These are phyloP conservation scores for Alosa sapidissima DNA, from an alignment of 2,797 vertebrate species.

Conservation along the genomic window DNA sequence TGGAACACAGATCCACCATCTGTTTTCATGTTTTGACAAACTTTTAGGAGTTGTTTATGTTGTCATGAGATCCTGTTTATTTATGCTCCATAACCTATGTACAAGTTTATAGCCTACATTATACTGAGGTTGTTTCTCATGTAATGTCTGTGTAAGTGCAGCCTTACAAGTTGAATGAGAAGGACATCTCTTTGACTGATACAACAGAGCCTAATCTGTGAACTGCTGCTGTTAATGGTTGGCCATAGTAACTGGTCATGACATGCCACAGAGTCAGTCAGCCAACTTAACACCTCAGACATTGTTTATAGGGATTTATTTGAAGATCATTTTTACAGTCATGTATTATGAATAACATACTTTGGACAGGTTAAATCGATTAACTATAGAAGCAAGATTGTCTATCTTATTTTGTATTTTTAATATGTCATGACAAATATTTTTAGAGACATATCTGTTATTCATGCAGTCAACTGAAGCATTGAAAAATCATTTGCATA, in stretches of 20 bases:
- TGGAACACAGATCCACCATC: not conserved
- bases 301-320: not conserved
- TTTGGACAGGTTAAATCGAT: not conserved
- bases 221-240: not conserved
- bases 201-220: conserved; percentile 1
- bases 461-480: not conserved
- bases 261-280: not conserved
- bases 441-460: not conserved
- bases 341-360: not conserved
- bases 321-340: not conserved
- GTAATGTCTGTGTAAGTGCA: not conserved
- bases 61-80: not conserved
- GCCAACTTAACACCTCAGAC: not conserved
- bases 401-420: not conserved
- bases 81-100: not conserved
- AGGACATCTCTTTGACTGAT: not conserved
- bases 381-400: not conserved
- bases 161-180: not conserved
- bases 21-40: not conserved
- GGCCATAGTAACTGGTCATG: not conserved
- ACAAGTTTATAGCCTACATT: not conserved
- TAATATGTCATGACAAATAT: not conserved
- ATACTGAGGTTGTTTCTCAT: not conserved
- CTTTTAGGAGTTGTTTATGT: not conserved
- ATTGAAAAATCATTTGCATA: not conserved